A percentile compares a stretch with the other conserved stretches of the same genome.
These are phyloP conservation scores for Rhabdomys dilectus DNA, from an alignment of 2,113 vertebrate genomes.

Conservation along the genomic window DNA sequence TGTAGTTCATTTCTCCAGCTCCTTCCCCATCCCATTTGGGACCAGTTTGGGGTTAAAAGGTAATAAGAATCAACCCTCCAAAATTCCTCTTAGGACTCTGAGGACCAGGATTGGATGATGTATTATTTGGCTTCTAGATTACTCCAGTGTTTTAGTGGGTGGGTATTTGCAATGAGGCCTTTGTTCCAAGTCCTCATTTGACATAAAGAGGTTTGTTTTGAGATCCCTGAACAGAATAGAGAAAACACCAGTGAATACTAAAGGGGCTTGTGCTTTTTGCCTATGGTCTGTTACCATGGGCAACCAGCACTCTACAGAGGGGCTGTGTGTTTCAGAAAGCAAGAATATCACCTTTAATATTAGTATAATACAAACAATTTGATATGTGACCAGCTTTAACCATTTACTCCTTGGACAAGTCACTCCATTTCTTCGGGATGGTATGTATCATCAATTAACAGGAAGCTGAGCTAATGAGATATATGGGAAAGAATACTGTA, in stretches of 20 bases:
- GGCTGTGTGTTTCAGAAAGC: background rate
- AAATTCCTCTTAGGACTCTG: background rate
- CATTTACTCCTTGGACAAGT: background rate
- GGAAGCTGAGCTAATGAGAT: background rate
- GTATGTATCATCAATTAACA: background rate
- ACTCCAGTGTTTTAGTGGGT: background rate
- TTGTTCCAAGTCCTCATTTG: conserved; percentile 38
- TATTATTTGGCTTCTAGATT: background rate
- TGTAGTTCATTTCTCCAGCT: background rate
- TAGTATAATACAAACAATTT: background rate
- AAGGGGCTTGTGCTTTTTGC: background rate
- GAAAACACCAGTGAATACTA: conserved; percentile 12
- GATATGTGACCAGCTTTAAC: background rate
- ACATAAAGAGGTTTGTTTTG: conserved; percentile 47
- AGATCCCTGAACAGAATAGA: background rate
- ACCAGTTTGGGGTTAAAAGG: background rate
- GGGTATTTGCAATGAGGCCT: background rate
- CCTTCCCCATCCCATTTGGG: background rate
- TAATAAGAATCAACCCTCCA: background rate
- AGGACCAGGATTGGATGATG: background rate
- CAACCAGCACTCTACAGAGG: conserved; percentile 10
- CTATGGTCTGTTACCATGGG: conserved; percentile 11
- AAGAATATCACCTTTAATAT: background rate
- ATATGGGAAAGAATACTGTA: background rate
- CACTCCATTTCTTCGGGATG: background rate